These are phyloP conservation scores for Ametastegia equiseti DNA, from an alignment of 2,888 invertebrate species.

Conservation along the genomic window DNA sequence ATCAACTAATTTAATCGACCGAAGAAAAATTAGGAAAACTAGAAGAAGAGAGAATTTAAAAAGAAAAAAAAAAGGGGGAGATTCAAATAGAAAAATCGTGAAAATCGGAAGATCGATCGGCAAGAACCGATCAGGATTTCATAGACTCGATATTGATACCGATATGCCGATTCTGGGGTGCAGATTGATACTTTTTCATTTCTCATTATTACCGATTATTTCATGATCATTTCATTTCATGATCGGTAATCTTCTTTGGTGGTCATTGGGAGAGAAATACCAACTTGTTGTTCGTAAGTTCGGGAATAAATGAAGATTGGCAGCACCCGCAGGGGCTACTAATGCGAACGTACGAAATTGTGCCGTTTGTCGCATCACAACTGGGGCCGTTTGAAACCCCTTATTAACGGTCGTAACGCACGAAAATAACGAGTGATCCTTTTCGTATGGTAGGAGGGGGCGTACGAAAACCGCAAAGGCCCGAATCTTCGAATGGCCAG, in stretches of 20 bases:
- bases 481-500: slow-evolving; percentile 23
- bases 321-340: slow-evolving; percentile 18
- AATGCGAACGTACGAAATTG: slow-evolving; percentile 37
- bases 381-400: slow-evolving; percentile 63
- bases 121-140: too few species aligned
- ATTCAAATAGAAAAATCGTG: too few species aligned
- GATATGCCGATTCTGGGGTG: too few species aligned
- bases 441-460: not conserved
- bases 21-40: too few species aligned
- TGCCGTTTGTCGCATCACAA: slow-evolving; percentile 46
- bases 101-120: too few species aligned
- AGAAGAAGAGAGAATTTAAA: too few species aligned
- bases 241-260: not conserved
- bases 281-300: not conserved
- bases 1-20: not conserved
- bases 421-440: slow-evolving; percentile 66
- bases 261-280: not conserved
- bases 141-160: too few species aligned
- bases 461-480: not conserved
- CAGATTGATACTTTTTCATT: too few species aligned
- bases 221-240: not conserved
- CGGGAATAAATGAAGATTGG: slow-evolving; percentile 14
- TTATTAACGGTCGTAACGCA: slow-evolving; percentile 71
- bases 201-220: too few species aligned
- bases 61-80: too few species aligned